Conservation (phyloP, 1,140 invertebrate genomes). For the Hestina assimilis region DNA sequence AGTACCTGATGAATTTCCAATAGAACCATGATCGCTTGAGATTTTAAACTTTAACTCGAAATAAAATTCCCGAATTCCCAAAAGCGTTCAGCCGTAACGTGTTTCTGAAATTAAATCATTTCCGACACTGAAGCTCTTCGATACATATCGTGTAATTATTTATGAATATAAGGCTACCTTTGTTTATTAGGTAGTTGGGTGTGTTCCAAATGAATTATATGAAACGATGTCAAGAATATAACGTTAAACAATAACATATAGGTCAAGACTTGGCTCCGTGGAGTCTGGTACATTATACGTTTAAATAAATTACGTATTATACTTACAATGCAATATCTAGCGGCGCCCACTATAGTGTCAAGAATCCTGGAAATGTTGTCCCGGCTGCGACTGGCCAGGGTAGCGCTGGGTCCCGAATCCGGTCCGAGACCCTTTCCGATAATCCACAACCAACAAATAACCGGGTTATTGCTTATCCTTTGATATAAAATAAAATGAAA, state of each 20-base stretch:
- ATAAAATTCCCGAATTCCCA: conserved; percentile 59
- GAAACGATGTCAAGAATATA: conserved; percentile 12
- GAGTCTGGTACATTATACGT: not conserved
- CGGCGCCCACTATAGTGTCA: conserved; percentile 74
- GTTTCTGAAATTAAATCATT: conserved; percentile 71
- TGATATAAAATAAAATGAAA: conserved; percentile 75
- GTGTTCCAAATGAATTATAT: conserved; percentile 16
- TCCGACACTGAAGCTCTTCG: conserved; percentile 9
- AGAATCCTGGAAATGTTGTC: conserved; percentile 75
- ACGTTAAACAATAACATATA: conserved; percentile 15
- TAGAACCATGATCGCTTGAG: conserved; percentile 66
- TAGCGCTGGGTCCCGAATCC: conserved; percentile 46
- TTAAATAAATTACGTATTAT: conserved; percentile 3
- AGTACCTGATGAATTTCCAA: conserved; percentile 70
- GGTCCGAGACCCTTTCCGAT: conserved; percentile 47
- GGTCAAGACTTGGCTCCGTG: conserved; percentile 3
- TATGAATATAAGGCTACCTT: conserved; percentile 9
- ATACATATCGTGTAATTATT: not conserved
- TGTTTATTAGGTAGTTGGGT: conserved; percentile 14
- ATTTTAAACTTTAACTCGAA: conserved; percentile 43
- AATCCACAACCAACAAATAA: conserved; percentile 58
- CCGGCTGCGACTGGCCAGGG: conserved; percentile 68
- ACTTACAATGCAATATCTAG: conserved; percentile 78
- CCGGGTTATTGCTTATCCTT: conserved; percentile 69
- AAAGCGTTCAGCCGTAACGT: conserved; percentile 59